phyloP scores from a whole-genome alignment of 2,113 vertebrate genomes.

The Tichodroma muraria region DNA sequence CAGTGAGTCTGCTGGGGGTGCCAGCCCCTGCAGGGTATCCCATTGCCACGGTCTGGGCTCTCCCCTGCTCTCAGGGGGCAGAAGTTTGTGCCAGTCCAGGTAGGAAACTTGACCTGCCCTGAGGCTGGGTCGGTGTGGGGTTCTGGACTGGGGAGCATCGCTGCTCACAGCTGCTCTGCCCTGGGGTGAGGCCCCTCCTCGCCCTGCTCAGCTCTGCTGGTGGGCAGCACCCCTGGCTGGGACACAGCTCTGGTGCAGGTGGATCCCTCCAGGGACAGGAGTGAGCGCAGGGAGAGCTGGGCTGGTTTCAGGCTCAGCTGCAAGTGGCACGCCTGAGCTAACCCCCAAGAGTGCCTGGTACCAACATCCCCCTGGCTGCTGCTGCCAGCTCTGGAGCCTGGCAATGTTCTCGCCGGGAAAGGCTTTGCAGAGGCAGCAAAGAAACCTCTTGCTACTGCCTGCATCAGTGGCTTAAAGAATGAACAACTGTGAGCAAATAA shows the following conservation, averaged over 20 bases:
- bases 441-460: neutral
- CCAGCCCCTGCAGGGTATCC: neutral
- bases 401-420: neutral
- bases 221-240: no score
- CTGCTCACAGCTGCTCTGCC: neutral
- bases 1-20: neutral
- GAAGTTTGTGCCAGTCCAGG: neutral
- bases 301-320: neutral
- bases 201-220: neutral
- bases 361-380: neutral
- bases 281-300: neutral
- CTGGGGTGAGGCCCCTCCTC: neutral
- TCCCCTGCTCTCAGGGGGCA: neutral
- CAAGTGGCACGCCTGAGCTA: no score
- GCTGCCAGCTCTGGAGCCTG: neutral
- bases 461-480: neutral
- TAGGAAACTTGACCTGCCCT: neutral
- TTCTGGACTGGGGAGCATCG: neutral
- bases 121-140: neutral
- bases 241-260: fast-evolving
- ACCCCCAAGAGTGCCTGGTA: neutral
- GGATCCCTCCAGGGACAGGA: neutral
- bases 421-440: neutral
- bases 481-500: neutral
- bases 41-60: neutral